Evolutionary conservation across 2,888 invertebrate species (phyloP).

Genomic region (Temnothorax unifasciatus): DNA sequence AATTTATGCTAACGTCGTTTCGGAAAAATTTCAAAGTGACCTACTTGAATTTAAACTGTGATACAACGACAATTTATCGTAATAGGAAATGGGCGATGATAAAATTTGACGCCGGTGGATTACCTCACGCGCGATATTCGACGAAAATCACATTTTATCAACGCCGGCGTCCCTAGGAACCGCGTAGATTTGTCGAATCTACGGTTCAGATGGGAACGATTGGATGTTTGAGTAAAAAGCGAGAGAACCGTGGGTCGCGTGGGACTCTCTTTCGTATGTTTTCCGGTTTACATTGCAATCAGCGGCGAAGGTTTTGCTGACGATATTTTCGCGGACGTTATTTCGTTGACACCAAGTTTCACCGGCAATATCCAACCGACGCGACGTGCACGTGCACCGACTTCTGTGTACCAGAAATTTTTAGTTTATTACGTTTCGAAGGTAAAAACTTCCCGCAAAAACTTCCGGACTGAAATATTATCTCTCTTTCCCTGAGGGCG

Average conservation of each 20-base stretch:
- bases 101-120: conserved; percentile 31
- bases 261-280: background rate
- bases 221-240: background rate
- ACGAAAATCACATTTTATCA: conserved; percentile 36
- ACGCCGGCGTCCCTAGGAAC: background rate
- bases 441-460: background rate
- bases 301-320: background rate
- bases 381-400: background rate
- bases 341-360: background rate
- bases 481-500: too few relatives aligned
- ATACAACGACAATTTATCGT: conserved; percentile 9
- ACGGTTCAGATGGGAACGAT: background rate
- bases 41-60: conserved; percentile 13
- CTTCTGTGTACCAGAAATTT: background rate
- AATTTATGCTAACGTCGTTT: conserved; percentile 6
- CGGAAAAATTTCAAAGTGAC: background rate
- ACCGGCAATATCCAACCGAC: background rate
- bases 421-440: background rate
- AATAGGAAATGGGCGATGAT: conserved; percentile 26
- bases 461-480: background rate
- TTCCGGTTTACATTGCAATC: conserved; percentile 19
- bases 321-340: background rate
- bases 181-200: conserved; percentile 27
- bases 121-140: conserved; percentile 28
- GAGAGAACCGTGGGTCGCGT: background rate